Percentiles rank a stretch among this genome's conserved stretches.
phyloP scores from a whole-genome alignment of 2,113 vertebrate species.

The Xiphorhynchus elegans region DNA sequence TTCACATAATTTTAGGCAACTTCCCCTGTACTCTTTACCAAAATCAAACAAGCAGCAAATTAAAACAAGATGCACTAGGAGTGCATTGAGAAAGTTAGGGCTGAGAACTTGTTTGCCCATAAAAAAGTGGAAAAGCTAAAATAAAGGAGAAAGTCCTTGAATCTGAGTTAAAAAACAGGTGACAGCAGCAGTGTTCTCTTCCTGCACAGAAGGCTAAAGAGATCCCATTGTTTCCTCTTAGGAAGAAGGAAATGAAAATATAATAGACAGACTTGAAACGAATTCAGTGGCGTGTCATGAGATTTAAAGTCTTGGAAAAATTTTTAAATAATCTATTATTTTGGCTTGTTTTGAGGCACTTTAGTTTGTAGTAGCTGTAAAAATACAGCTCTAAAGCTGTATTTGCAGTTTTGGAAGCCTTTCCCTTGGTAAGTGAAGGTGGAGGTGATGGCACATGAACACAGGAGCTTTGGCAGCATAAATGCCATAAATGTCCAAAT shows the following conservation, averaged over 20 bases:
- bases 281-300: neutral
- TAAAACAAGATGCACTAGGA: neutral
- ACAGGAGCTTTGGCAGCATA: neutral
- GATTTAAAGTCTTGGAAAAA: neutral
- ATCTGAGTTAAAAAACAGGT: neutral
- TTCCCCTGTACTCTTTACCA: neutral
- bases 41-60: slow-evolving; percentile 8
- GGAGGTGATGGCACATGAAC: neutral
- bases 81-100: neutral
- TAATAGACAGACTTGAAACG: neutral
- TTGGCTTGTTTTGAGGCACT: neutral
- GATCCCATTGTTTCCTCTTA: neutral
- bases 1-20: neutral
- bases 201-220: neutral
- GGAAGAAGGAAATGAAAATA: neutral
- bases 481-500: neutral
- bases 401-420: neutral
- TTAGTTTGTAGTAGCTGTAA: neutral
- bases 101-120: neutral
- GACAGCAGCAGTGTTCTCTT: neutral
- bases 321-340: neutral
- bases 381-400: neutral
- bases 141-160: neutral
- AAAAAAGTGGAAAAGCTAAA: neutral
- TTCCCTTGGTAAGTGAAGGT: fast-evolving